Percentiles rank a stretch among this genome's conserved stretches.
Conservation (phyloP, 2,113 vertebrate genomes). For the Ursus arctos region DNA sequence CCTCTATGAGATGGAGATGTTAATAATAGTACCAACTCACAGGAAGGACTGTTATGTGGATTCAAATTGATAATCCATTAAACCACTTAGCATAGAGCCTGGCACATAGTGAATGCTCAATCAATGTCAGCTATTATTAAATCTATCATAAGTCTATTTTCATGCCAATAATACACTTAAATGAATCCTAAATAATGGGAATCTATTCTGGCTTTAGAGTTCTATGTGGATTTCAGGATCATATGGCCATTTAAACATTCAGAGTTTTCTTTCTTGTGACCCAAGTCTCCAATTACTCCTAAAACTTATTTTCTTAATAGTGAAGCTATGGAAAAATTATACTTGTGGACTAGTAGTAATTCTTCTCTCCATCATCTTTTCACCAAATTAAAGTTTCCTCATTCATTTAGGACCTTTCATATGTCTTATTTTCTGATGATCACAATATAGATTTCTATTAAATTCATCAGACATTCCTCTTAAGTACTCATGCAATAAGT, state of each 20-base stretch:
- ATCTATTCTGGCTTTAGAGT: slow-evolving; percentile 29
- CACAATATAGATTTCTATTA: background rate
- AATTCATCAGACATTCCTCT: background rate
- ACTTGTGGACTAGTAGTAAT: background rate
- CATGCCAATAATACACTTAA: slow-evolving; percentile 30
- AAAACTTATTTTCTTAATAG: slow-evolving; percentile 25
- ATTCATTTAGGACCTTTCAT: background rate
- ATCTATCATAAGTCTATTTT: slow-evolving; percentile 62
- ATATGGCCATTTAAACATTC: background rate
- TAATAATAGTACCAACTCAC: background rate
- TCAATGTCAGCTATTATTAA: slow-evolving; percentile 61
- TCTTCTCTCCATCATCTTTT: background rate
- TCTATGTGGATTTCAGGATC: background rate
- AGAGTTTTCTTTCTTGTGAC: slow-evolving; percentile 30
- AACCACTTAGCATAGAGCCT: slow-evolving; percentile 33
- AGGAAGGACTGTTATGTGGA: background rate
- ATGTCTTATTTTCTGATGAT: background rate
- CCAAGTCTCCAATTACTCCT: background rate
- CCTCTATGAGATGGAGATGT: background rate
- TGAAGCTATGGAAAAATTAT: background rate
- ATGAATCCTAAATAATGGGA: background rate
- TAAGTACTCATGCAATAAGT: background rate
- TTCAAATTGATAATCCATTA: slow-evolving; percentile 54
- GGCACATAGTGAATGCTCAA: slow-evolving; percentile 17
- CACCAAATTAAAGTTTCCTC: background rate